Base-by-base conservation (phyloP, 1,140 invertebrate genomes). In the Pseudomyrmex flavicornis region DNA sequence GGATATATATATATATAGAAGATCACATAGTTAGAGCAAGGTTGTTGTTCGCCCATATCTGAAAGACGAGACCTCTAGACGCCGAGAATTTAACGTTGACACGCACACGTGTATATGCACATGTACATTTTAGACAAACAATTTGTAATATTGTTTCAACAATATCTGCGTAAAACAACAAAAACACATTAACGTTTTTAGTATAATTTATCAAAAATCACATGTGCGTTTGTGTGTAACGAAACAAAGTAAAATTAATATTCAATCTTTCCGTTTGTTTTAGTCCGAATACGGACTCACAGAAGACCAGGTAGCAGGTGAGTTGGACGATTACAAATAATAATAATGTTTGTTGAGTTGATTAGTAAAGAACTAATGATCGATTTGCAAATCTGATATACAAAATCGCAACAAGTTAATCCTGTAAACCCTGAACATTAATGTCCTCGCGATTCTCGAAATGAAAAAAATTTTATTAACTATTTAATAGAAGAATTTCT, bases 271-370 rank as follows among this genome's bases (percentile, higher is more conserved):
- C 77, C 91, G 93, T 91, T 88, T 93, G 91, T 96, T 96, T 90
- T 95, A 98, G 97, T 96, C 96, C 77, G 97, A 98, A 93, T 98
- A 97, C 95, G 97, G 97, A 88, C 95, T 98, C 70, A 97, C 97
- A 73, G 97, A 98, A 93, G 97, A 98, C 92, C 97, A 97, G 95
- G 97, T 97, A 73, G 97, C 97, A 88, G 96, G 96, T 97, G 95
- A 94, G 94, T 91, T 73, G 1, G 5, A 22, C 10, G n/a, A 35
- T 75, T 62, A 5, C 48, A 13, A 3, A 52, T 65, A 15, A 35
- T 65, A 65, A 4, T 35, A 12, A 35, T n/a, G n/a, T n/a, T 59
- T 44, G n/a, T n/a, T 50, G 13, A 63, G 15, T 17, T 46, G 22
- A 59, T 58, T 59, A 20, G 20, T 44, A 54, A 54, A 12, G 20